A percentile compares a stretch with the other conserved stretches of the same genome.
phyloP scores from a whole-genome alignment of 53 echinoderm and acorn worm genomes.

The Actinopyga echinites region DNA sequence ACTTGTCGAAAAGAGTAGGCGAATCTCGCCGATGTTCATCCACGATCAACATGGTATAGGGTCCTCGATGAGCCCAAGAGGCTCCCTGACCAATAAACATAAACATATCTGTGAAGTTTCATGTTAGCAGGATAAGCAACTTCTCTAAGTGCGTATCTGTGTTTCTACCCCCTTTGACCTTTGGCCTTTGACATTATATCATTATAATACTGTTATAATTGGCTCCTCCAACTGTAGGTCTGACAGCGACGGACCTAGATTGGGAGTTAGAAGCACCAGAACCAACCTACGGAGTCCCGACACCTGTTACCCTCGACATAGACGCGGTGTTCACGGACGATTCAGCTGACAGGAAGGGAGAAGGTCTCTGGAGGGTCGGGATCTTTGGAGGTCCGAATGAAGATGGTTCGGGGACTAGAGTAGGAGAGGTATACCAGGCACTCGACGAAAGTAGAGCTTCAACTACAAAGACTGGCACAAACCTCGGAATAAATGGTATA shows the following conservation, averaged over 20 bases:
- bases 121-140: too few relatives aligned
- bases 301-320: slow-evolving; percentile 19
- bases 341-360: not conserved
- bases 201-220: too few relatives aligned
- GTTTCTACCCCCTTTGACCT: too few relatives aligned
- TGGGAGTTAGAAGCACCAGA: not conserved
- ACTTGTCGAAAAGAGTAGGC: too few relatives aligned
- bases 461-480: not conserved
- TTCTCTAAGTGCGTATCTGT: too few relatives aligned
- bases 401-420: not conserved
- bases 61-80: too few relatives aligned
- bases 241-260: not conserved
- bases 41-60: too few relatives aligned
- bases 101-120: too few relatives aligned
- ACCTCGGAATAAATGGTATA: not conserved
- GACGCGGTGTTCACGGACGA: slow-evolving; percentile 30
- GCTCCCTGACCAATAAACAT: too few relatives aligned
- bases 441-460: not conserved
- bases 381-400: not conserved
- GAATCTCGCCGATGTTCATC: too few relatives aligned
- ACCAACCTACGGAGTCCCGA: slow-evolving; percentile 5
- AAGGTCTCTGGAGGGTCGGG: slow-evolving; percentile 31
- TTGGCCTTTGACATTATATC: too few relatives aligned
- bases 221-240: not conserved
- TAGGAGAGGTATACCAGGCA: not conserved